These are phyloP conservation scores for Enteromius fasciolatus DNA, from an alignment of 2,797 vertebrate genomes.

Conservation along the genomic window DNA sequence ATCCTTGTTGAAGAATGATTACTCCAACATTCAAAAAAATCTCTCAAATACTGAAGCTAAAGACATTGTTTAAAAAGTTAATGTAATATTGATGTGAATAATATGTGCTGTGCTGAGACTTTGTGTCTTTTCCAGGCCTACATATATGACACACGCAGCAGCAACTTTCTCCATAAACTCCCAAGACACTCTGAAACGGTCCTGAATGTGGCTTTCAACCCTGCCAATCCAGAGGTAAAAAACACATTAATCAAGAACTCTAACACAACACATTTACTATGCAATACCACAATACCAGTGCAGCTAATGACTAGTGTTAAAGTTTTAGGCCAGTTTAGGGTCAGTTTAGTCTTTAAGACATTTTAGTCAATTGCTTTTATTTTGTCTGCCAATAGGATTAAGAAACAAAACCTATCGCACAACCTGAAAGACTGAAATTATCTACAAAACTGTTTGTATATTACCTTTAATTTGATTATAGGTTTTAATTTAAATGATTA, in stretches of 20 bases:
- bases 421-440: background rate
- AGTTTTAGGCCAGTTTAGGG: background rate
- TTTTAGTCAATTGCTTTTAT: background rate
- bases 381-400: background rate
- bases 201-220: constrained; percentile 83
- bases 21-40: background rate
- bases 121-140: constrained; percentile 70
- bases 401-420: background rate
- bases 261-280: background rate
- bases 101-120: constrained; percentile 5
- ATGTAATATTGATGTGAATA: background rate
- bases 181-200: constrained; percentile 82
- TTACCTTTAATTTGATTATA: background rate
- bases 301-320: background rate
- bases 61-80: background rate
- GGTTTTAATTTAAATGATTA: background rate
- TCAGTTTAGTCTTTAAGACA: background rate
- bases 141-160: constrained; percentile 83
- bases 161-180: constrained; percentile 82
- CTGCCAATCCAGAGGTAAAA: constrained; percentile 82
- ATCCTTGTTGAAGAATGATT: background rate
- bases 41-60: background rate
- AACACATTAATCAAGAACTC: constrained; percentile 8
- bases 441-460: background rate
- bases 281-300: background rate